These are phyloP conservation scores for Drosophila sordidula DNA, from an alignment of 2,888 invertebrate species.

Conservation along the genomic window DNA sequence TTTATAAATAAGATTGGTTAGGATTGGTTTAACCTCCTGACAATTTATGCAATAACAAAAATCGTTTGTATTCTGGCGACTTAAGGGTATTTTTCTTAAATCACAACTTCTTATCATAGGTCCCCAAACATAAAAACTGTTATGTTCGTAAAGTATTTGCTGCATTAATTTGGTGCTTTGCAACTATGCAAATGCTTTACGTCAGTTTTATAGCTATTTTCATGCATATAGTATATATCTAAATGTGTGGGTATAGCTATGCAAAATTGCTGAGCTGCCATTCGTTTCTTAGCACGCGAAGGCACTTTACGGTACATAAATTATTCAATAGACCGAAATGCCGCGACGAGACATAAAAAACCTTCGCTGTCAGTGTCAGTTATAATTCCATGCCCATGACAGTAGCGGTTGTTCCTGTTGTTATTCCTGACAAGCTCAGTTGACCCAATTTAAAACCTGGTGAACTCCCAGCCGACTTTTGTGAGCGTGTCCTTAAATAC, in stretches of 20 bases:
- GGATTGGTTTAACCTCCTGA: too few species aligned
- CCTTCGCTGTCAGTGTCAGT: constrained; percentile 68
- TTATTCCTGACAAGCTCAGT: constrained; percentile 23
- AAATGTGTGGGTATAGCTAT: constrained; percentile 8
- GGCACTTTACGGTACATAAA: constrained; percentile 74
- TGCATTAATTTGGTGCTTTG: neutral
- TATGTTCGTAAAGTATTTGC: neutral
- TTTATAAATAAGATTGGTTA: too few species aligned
- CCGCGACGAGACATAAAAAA: constrained; percentile 60
- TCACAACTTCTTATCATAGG: too few species aligned
- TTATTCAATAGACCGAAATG: constrained; percentile 70
- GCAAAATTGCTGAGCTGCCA: constrained; percentile 24
- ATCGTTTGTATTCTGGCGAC: too few species aligned
- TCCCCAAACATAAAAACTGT: neutral
- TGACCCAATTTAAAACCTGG: constrained; percentile 56
- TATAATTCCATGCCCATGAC: constrained; percentile 62
- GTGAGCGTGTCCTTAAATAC: constrained; percentile 28
- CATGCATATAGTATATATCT: constrained; percentile 25
- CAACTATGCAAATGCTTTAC: constrained; percentile 14
- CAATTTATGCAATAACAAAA: too few species aligned
- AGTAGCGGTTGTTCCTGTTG: constrained; percentile 20
- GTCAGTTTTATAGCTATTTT: constrained; percentile 20
- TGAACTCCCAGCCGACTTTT: constrained; percentile 29
- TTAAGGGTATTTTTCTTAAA: too few species aligned
- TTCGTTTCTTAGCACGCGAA: constrained; percentile 42